These are phyloP conservation scores for Falco concolor DNA, from an alignment of 2,797 vertebrate species.

Conservation along the genomic window DNA sequence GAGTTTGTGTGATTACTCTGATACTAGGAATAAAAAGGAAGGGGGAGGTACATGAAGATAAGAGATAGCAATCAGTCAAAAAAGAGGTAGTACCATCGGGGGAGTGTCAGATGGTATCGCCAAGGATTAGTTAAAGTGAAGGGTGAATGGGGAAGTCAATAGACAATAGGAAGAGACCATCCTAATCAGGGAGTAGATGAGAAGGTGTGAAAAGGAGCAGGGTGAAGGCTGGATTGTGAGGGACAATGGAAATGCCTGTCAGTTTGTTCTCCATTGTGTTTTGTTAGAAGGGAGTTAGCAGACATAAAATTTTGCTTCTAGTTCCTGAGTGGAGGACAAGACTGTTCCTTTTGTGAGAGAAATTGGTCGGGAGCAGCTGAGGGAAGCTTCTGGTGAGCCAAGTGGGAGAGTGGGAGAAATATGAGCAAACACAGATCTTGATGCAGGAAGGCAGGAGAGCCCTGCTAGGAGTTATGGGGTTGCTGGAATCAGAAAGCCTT, in stretches of 20 bases:
- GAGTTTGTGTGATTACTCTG: not conserved
- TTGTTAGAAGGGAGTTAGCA: not conserved
- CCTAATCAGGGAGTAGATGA: not conserved
- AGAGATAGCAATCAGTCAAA: not conserved
- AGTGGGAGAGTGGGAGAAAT: not conserved
- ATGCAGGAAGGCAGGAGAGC: not conserved
- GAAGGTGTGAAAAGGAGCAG: not conserved
- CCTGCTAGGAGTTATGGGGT: not conserved
- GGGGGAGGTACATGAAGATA: not conserved
- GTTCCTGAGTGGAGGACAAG: not conserved
- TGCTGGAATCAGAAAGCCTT: not conserved
- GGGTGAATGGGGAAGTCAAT: not conserved
- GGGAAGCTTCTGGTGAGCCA: not conserved
- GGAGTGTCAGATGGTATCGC: not conserved
- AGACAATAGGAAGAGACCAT: not conserved
- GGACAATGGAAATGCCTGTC: not conserved
- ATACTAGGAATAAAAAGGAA: not conserved
- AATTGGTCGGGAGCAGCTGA: not conserved
- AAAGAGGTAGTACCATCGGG: accelerated
- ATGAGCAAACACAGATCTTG: not conserved
- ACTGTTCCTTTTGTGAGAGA: not conserved
- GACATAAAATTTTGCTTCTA: not conserved
- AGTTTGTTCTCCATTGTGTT: not conserved
- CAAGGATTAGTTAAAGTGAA: not conserved
- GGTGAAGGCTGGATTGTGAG: not conserved